phyloP scores from a whole-genome alignment of 2,888 invertebrate genomes.

The Apodemia hepburni region DNA sequence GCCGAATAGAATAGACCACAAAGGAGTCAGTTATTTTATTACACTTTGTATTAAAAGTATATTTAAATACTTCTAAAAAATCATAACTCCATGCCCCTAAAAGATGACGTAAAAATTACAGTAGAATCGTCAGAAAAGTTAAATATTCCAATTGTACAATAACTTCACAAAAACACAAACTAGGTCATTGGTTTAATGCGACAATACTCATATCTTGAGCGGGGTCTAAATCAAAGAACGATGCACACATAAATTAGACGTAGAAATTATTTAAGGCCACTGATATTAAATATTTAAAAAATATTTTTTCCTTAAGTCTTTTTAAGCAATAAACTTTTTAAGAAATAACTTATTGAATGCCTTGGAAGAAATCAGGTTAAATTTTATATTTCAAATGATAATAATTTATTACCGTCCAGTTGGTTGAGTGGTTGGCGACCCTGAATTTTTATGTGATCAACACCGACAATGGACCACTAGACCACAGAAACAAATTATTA shows the following conservation, averaged over 20 bases:
- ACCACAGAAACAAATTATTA: too few relatives aligned
- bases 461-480: too few relatives aligned
- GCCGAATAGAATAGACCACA: too few relatives aligned
- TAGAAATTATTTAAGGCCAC: not conserved
- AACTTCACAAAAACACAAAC: slow-evolving; percentile 2
- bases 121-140: not conserved
- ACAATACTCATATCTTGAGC: slow-evolving; percentile 5
- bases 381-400: too few relatives aligned
- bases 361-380: too few relatives aligned
- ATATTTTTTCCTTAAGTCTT: not conserved
- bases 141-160: slow-evolving; percentile 1
- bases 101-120: slow-evolving; percentile 7
- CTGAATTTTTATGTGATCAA: too few relatives aligned
- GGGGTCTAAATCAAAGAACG: not conserved
- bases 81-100: not conserved
- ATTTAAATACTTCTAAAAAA: not conserved
- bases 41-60: too few relatives aligned
- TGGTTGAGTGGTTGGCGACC: too few relatives aligned
- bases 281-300: not conserved
- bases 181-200: slow-evolving; percentile 11
- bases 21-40: too few relatives aligned
- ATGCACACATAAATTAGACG: slow-evolving; percentile 5
- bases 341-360: too few relatives aligned
- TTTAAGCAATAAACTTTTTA: too few relatives aligned
- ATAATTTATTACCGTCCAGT: too few relatives aligned